These are phyloP conservation scores for Incurvaria masculella DNA, from an alignment of 2,888 invertebrate genomes.

Conservation along the genomic window DNA sequence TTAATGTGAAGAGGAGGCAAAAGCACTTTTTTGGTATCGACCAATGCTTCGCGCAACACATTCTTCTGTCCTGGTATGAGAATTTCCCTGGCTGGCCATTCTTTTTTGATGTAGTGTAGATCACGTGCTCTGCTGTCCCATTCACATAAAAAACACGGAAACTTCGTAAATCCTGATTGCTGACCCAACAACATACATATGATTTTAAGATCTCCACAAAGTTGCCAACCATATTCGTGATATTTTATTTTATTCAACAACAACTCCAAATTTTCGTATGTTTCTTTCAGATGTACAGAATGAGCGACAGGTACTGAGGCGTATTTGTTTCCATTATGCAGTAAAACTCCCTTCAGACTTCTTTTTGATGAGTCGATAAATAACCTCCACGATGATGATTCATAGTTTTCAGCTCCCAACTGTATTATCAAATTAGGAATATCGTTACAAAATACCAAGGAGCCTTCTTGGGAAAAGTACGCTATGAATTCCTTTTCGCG, in stretches of 20 bases:
- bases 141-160: not conserved
- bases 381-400: not conserved
- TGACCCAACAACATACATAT: not conserved
- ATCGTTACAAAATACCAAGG: not conserved
- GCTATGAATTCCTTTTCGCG: slow-evolving; percentile 2
- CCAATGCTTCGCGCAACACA: not conserved
- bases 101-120: not conserved
- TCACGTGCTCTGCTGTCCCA: not conserved
- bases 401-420: not conserved
- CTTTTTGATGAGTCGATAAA: not conserved
- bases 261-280: not conserved
- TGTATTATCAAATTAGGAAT: not conserved
- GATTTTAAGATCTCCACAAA: too few species aligned
- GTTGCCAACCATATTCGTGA: too few species aligned
- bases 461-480: not conserved
- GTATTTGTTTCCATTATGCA: not conserved
- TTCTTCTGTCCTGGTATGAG: not conserved
- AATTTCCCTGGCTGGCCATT: not conserved
- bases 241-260: too few species aligned
- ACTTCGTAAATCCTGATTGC: not conserved
- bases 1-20: not conserved
- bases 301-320: not conserved
- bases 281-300: slow-evolving; percentile 1
- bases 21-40: not conserved
- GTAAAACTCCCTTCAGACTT: not conserved